Evolutionary conservation across 2,797 vertebrate species (phyloP).

Genomic region (Cercopithecus diana): DNA sequence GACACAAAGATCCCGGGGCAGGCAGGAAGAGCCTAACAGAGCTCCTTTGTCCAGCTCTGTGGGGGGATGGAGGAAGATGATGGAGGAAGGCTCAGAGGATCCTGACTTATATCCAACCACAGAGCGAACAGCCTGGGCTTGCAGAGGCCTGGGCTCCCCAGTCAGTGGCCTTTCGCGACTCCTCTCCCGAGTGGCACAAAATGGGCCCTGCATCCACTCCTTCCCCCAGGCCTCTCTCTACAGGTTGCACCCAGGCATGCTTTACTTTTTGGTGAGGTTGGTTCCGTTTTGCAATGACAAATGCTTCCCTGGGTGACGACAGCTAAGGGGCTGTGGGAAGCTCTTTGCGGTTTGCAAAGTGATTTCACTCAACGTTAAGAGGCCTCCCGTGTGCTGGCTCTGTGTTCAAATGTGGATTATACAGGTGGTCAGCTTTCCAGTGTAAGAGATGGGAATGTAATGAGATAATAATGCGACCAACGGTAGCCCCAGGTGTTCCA

Average conservation of each 20-base stretch:
- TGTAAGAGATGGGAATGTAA: neutral
- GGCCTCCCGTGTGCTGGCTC: neutral
- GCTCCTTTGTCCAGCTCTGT: neutral
- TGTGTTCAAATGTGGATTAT: neutral
- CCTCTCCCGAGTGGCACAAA: neutral
- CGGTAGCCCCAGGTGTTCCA: rapidly evolving
- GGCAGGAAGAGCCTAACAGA: neutral
- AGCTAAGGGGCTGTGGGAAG: neutral
- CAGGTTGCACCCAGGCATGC: neutral
- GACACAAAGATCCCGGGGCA: neutral
- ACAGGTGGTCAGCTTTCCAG: neutral
- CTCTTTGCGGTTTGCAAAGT: neutral
- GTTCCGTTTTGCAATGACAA: neutral
- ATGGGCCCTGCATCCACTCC: neutral
- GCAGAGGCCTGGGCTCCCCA: neutral
- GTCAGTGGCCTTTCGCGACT: neutral
- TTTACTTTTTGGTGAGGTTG: neutral
- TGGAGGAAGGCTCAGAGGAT: neutral
- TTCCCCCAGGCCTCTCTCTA: neutral
- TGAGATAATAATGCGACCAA: neutral
- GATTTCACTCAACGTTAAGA: neutral
- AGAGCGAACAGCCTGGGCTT: neutral
- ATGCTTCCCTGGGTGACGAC: neutral
- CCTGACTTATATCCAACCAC: neutral
- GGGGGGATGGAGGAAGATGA: no score